These are phyloP conservation scores for Portevinia maculata DNA, from an alignment of 2,888 invertebrate species.

Conservation along the genomic window DNA sequence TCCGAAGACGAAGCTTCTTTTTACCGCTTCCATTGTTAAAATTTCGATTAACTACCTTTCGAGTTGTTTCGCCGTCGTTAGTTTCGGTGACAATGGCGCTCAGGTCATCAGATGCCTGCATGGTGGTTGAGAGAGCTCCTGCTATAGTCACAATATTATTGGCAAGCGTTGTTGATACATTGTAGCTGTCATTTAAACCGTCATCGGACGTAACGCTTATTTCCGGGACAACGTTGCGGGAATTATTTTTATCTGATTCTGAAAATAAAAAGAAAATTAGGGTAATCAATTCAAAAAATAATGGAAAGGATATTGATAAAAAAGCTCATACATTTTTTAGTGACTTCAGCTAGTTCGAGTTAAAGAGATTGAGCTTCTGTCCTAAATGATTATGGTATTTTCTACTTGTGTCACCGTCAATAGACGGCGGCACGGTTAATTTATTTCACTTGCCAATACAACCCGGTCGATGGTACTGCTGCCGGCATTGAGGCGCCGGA, in stretches of 20 bases:
- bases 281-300: not conserved
- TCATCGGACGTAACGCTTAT: slow-evolving; percentile 81
- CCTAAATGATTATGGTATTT: no score
- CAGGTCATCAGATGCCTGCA: slow-evolving; percentile 77
- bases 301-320: not conserved
- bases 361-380: no score
- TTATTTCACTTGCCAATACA: no score
- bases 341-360: no score
- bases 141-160: slow-evolving; percentile 60
- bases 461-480: no score
- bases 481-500: no score
- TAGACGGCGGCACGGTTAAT: no score
- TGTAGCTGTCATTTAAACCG: slow-evolving; percentile 73
- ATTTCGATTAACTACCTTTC: slow-evolving; percentile 61
- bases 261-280: slow-evolving; percentile 20
- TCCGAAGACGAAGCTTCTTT: slow-evolving; percentile 81
- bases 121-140: slow-evolving; percentile 75
- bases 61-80: slow-evolving; percentile 37
- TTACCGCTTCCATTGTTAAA: slow-evolving; percentile 77
- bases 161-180: slow-evolving; percentile 52
- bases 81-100: slow-evolving; percentile 78
- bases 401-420: no score
- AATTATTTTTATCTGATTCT: slow-evolving; percentile 77
- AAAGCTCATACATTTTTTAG: no score
- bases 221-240: slow-evolving; percentile 79